Evolutionary conservation across 2,113 vertebrate genomes (phyloP).

Genomic region (Ardeotis arabs): DNA sequence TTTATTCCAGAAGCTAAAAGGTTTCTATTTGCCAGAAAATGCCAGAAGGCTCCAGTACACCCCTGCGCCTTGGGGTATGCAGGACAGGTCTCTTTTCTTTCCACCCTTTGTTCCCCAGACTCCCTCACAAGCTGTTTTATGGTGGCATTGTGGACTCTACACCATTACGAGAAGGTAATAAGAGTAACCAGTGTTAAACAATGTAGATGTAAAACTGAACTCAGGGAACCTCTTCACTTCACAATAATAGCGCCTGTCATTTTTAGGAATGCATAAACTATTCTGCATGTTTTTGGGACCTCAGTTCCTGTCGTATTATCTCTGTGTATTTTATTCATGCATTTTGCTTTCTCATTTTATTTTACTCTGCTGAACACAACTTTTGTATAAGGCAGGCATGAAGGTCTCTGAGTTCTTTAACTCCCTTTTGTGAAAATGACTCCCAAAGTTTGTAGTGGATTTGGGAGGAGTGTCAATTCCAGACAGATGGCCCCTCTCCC

Average conservation of each 20-base stretch:
- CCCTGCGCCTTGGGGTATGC: not conserved
- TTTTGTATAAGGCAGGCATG: not conserved
- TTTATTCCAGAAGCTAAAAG: not conserved
- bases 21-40: not conserved
- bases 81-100: not conserved
- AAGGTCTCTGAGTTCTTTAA: not conserved
- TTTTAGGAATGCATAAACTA: not conserved
- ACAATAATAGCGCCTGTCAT: not conserved
- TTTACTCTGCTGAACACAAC: not conserved
- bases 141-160: not conserved
- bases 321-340: not conserved
- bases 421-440: not conserved
- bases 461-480: not conserved
- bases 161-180: not conserved
- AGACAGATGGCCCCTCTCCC: not conserved
- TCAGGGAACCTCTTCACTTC: not conserved
- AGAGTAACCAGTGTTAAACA: not conserved
- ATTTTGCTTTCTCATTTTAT: not conserved
- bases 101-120: not conserved
- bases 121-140: not conserved
- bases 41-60: not conserved
- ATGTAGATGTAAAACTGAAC: not conserved
- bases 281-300: not conserved
- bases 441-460: not conserved
- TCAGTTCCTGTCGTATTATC: not conserved